Evolutionary conservation across 2,113 vertebrate species (phyloP).

Genomic region (Promerops cafer): DNA sequence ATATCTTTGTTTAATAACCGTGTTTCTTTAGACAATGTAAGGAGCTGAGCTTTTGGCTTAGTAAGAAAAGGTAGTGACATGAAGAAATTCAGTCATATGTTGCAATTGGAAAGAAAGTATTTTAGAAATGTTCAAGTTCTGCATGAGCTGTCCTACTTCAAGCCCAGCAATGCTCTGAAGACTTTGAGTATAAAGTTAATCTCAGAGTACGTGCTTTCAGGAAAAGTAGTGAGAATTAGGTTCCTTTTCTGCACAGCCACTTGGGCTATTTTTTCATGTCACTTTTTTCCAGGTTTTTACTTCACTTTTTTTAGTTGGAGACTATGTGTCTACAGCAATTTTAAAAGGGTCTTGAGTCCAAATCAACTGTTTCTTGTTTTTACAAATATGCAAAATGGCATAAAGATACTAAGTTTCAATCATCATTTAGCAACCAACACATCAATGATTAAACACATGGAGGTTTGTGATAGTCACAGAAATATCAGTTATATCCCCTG

Average conservation of each 20-base stretch:
- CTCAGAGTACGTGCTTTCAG: not conserved
- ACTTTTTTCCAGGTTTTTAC: not conserved
- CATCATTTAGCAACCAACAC: not conserved
- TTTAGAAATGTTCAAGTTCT: not conserved
- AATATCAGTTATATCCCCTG: not conserved
- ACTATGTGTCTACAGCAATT: not conserved
- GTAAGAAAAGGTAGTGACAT: not conserved
- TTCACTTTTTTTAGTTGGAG: not conserved
- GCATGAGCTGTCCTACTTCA: not conserved
- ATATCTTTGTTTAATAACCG: conserved; percentile 9
- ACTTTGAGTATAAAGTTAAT: not conserved
- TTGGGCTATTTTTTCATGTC: not conserved
- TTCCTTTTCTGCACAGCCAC: not conserved
- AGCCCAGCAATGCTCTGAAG: not conserved
- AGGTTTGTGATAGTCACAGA: not conserved
- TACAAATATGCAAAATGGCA: not conserved
- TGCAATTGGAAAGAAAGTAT: not conserved
- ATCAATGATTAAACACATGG: not conserved
- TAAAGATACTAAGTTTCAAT: not conserved
- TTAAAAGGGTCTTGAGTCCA: not conserved
- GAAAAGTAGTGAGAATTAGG: conserved; percentile 6
- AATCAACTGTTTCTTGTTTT: not conserved
- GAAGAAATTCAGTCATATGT: not conserved
- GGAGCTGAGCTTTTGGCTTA: not conserved
- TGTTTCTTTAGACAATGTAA: not conserved